These are phyloP conservation scores for Phenganax subtilis DNA, from an alignment of 92 coral and sea anemone species.

Conservation along the genomic window DNA sequence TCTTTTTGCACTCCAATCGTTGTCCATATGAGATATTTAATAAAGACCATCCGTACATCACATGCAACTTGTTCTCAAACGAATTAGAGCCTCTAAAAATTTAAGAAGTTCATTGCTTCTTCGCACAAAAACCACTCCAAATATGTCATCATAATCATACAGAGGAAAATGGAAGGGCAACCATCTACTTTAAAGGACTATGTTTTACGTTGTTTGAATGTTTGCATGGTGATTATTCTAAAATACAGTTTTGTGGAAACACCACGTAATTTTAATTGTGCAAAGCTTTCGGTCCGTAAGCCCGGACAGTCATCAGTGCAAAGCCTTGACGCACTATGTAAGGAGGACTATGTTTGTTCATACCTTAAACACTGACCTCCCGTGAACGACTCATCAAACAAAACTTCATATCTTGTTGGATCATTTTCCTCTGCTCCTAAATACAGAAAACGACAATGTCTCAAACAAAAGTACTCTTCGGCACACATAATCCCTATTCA, in stretches of 20 bases:
- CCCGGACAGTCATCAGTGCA: no score
- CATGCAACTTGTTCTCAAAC: slow-evolving; percentile 55
- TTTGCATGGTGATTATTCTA: no score
- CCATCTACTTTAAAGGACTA: not conserved
- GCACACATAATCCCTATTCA: not conserved
- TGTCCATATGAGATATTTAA: slow-evolving; percentile 74
- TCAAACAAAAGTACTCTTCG: not conserved
- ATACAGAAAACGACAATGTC: not conserved
- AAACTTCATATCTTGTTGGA: slow-evolving; percentile 61
- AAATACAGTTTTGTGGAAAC: no score
- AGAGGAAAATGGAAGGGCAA: not conserved
- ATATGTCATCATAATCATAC: not conserved
- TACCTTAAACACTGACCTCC: slow-evolving; percentile 79
- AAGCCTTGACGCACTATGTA: no score
- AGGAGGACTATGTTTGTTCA: not conserved
- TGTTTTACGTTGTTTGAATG: no score
- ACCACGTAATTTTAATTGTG: no score
- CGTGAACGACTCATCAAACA: slow-evolving; percentile 78
- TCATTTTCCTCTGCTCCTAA: slow-evolving; percentile 42
- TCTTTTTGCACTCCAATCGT: slow-evolving; percentile 65
- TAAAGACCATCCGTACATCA: slow-evolving; percentile 66
- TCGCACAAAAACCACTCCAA: no score
- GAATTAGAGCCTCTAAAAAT: slow-evolving; percentile 16
- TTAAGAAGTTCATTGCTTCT: not conserved
- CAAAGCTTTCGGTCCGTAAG: no score